These are phyloP conservation scores for Argyresthia albistria DNA, from an alignment of 2,888 invertebrate species.

Conservation along the genomic window DNA sequence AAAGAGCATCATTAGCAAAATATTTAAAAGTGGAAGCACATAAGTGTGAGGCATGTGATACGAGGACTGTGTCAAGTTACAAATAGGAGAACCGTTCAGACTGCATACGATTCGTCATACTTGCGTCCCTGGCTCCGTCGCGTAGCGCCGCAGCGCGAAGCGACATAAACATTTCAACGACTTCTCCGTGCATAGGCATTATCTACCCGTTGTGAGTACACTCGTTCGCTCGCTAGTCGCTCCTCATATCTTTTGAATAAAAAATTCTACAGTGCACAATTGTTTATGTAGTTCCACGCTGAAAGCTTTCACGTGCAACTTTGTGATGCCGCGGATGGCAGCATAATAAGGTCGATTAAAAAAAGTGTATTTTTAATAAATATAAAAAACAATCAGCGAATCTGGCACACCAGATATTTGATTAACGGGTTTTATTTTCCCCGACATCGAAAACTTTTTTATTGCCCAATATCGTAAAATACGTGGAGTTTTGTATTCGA, in stretches of 20 bases:
- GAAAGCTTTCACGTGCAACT: neutral
- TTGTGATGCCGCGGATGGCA: too few relatives aligned
- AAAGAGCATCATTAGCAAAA: too few relatives aligned
- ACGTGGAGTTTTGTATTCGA: constrained; percentile 8
- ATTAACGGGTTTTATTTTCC: neutral
- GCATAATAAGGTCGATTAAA: too few relatives aligned
- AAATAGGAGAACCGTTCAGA: too few relatives aligned
- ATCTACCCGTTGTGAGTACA: constrained; percentile 63
- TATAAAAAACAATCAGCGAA: too few relatives aligned
- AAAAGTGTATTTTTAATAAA: too few relatives aligned
- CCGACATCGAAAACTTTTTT: neutral
- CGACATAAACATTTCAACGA: constrained; percentile 68
- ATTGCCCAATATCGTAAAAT: constrained; percentile 1
- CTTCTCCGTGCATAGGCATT: constrained; percentile 58
- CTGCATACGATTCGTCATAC: too few relatives aligned
- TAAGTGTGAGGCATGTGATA: too few relatives aligned
- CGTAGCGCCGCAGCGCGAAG: constrained; percentile 45
- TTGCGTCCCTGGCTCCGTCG: neutral
- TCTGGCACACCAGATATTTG: neutral
- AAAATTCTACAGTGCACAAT: constrained; percentile 41
- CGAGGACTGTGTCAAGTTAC: too few relatives aligned
- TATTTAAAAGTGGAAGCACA: too few relatives aligned
- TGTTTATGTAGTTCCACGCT: constrained; percentile 23
- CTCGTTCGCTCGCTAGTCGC: constrained; percentile 26
- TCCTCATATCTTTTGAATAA: constrained; percentile 61